Evolutionary conservation across 2,797 vertebrate species (phyloP).

Genomic region (Chromobotia macracanthus): DNA sequence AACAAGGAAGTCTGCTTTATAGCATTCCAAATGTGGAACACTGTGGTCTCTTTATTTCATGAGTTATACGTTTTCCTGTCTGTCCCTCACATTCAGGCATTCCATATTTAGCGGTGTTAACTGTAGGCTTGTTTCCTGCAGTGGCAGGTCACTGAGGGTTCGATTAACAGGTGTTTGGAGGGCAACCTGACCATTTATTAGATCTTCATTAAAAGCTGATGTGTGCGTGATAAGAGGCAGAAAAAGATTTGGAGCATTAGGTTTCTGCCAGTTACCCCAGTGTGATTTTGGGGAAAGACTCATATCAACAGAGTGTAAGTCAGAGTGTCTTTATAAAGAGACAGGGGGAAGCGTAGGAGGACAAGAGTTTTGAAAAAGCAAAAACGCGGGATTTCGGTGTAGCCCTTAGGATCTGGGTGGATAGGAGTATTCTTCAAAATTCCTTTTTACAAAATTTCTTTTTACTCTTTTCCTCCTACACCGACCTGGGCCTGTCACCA

Average conservation of each 20-base stretch:
- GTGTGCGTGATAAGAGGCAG: background rate
- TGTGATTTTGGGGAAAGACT: background rate
- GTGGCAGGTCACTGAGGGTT: slow-evolving; percentile 45
- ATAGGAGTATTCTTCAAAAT: slow-evolving; percentile 12
- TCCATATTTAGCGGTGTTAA: slow-evolving; percentile 13
- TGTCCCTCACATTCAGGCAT: background rate
- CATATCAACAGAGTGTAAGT: background rate
- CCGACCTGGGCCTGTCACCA: background rate
- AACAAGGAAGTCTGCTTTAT: slow-evolving; percentile 26
- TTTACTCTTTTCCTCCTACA: too few species aligned
- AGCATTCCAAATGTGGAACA: background rate
- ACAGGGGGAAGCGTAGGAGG: too few species aligned
- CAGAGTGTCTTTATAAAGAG: background rate
- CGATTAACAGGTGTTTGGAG: slow-evolving; percentile 43
- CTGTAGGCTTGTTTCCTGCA: background rate
- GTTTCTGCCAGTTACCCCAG: background rate
- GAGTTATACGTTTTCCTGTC: background rate
- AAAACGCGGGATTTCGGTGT: background rate
- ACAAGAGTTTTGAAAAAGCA: too few species aligned
- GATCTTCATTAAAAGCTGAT: slow-evolving; percentile 30
- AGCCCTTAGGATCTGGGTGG: background rate
- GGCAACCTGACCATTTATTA: slow-evolving; percentile 31
- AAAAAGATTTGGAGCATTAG: background rate
- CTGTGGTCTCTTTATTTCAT: slow-evolving; percentile 32
- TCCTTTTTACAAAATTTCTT: slow-evolving; percentile 29